Percentiles rank a stretch among this genome's conserved stretches.
Conservation (phyloP, 2,113 vertebrate genomes). For the Antennarius striatus region DNA sequence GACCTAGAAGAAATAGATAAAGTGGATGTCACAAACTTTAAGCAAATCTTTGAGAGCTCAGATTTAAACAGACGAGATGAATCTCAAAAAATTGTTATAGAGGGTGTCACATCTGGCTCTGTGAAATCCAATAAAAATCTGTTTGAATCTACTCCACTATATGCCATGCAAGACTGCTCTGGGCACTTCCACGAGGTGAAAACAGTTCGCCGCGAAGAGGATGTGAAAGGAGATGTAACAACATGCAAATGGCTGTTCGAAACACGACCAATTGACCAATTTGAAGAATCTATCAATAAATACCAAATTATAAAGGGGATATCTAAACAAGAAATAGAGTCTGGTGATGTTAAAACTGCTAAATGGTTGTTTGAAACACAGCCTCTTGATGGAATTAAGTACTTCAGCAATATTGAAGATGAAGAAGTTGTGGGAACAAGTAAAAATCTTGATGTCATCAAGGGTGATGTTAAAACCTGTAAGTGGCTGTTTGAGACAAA, state of each 20-base stretch:
- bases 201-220: slow-evolving; percentile 89
- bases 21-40: slow-evolving; percentile 86
- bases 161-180: slow-evolving; percentile 89
- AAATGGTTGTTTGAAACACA: slow-evolving; percentile 97
- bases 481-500: slow-evolving; percentile 94
- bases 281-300: slow-evolving; percentile 85
- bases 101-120: slow-evolving; percentile 83
- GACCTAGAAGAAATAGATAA: slow-evolving; percentile 87
- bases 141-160: slow-evolving; percentile 87
- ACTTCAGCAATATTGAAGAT: slow-evolving; percentile 85
- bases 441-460: slow-evolving; percentile 76
- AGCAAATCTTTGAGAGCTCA: slow-evolving; percentile 85
- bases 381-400: slow-evolving; percentile 89
- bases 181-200: slow-evolving; percentile 90
- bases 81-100: slow-evolving; percentile 84
- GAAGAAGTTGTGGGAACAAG: slow-evolving; percentile 71
- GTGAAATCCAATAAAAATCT: slow-evolving; percentile 87
- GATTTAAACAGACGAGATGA: slow-evolving; percentile 79
- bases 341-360: slow-evolving; percentile 90
- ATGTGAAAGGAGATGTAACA: slow-evolving; percentile 89
- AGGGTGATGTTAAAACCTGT: slow-evolving; percentile 89
- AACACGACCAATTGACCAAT: slow-evolving; percentile 90
- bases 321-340: slow-evolving; percentile 88
- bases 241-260: slow-evolving; percentile 94
- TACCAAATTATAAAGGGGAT: slow-evolving; percentile 91